phyloP scores from a whole-genome alignment of 2,888 invertebrate species.

The Molorchus minor region DNA sequence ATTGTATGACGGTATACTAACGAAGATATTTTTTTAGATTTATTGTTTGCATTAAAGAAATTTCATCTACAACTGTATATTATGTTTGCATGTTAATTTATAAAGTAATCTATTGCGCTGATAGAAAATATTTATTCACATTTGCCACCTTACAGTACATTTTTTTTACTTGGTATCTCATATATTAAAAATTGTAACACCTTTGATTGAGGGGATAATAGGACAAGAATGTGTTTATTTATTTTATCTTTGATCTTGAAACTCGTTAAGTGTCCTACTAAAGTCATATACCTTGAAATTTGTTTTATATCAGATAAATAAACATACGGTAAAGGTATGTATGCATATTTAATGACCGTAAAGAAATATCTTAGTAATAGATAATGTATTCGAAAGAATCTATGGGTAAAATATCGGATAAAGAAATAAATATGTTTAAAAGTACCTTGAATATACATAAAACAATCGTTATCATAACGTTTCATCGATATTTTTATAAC shows the following conservation, averaged over 20 bases:
- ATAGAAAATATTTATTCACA: conserved; percentile 15
- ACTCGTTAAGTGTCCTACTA: conserved; percentile 8
- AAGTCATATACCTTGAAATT: conserved; percentile 4
- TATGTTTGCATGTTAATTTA: conserved; percentile 7
- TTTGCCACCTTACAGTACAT: conserved; percentile 4
- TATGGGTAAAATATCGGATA: too few species aligned
- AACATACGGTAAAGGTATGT: too few species aligned
- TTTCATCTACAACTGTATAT: neutral
- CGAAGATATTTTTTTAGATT: too few species aligned
- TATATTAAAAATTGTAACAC: neutral
- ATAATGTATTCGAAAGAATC: too few species aligned
- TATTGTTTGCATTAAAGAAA: conserved; percentile 10
- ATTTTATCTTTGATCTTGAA: conserved; percentile 3
- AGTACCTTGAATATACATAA: too few species aligned
- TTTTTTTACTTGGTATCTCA: conserved; percentile 4
- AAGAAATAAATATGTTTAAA: too few species aligned
- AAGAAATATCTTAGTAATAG: too few species aligned
- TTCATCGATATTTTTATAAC: too few species aligned
- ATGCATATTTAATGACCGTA: too few species aligned
- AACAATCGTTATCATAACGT: too few species aligned
- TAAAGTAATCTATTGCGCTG: conserved; percentile 12
- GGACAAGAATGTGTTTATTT: neutral
- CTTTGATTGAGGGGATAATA: conserved; percentile 4
- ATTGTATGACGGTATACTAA: too few species aligned
- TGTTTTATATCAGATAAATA: too few species aligned